Percentiles rank a stretch among this genome's conserved stretches.
These are phyloP conservation scores for Cololabis saira DNA, from an alignment of 2,113 vertebrate species.

Conservation along the genomic window DNA sequence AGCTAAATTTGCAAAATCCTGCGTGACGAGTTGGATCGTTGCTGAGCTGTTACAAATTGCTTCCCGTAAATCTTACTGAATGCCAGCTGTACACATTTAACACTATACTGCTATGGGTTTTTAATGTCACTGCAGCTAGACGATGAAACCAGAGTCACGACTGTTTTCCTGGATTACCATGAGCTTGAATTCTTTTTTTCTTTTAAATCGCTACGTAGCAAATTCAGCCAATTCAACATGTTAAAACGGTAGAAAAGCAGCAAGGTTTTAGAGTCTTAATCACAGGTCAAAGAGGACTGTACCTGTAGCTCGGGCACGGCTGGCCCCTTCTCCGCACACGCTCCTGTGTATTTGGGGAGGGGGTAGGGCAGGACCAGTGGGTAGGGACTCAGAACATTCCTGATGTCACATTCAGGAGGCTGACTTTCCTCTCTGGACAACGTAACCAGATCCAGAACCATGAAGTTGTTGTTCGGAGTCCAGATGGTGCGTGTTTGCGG, in stretches of 20 bases:
- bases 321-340: constrained; percentile 92
- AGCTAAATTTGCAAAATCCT: constrained; percentile 51
- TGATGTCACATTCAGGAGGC: constrained; percentile 87
- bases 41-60: constrained; percentile 62
- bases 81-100: constrained; percentile 12
- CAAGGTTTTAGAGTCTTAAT: neutral
- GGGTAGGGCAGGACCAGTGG: constrained; percentile 95
- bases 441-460: constrained; percentile 92
- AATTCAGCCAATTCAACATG: no score
- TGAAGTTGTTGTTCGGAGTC: constrained; percentile 97
- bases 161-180: neutral
- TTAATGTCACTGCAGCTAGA: neutral
- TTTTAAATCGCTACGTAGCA: no score
- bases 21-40: constrained; percentile 37
- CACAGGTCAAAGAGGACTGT: neutral
- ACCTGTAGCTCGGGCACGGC: constrained; percentile 96
- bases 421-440: constrained; percentile 87
- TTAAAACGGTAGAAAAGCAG: no score
- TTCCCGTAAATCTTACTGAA: constrained; percentile 13
- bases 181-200: no score
- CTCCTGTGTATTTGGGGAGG: constrained; percentile 90
- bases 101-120: neutral
- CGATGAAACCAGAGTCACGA: neutral
- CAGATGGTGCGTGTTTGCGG: constrained; percentile 91
- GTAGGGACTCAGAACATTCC: constrained; percentile 89